These are phyloP conservation scores for Mastomys natalensis DNA, from an alignment of 2,113 vertebrate genomes.

Conservation along the genomic window DNA sequence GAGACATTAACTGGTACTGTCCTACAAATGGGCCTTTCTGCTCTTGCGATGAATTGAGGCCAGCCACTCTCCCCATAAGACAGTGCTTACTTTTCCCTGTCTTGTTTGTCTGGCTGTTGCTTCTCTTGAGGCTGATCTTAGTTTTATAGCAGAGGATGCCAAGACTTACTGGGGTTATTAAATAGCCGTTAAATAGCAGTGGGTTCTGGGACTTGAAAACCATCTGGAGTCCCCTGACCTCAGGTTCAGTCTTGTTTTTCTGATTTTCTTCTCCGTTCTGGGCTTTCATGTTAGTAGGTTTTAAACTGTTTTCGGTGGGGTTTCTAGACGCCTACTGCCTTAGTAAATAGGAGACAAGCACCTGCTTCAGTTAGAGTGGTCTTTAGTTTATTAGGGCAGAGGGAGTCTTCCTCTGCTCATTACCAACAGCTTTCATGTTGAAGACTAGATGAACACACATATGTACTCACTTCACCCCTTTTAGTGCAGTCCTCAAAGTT, in stretches of 20 bases:
- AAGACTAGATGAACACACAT: not conserved
- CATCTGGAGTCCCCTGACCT: not conserved
- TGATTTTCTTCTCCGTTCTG: not conserved
- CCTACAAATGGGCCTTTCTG: not conserved
- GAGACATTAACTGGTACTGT: not conserved
- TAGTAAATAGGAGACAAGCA: not conserved
- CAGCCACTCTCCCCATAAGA: not conserved
- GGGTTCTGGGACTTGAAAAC: not conserved
- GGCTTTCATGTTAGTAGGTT: not conserved
- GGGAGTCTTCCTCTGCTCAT: not conserved
- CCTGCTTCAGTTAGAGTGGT: not conserved
- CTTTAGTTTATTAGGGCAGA: constrained; percentile 1
- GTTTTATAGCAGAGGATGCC: not conserved
- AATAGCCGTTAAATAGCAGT: not conserved
- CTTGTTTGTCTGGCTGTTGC: not conserved
- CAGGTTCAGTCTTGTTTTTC: not conserved
- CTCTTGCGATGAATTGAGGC: not conserved
- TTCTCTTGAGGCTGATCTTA: not conserved
- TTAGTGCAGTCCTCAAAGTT: not conserved
- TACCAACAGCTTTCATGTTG: not conserved
- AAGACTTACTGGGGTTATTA: not conserved
- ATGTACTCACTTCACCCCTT: not conserved
- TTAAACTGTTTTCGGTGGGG: not conserved
- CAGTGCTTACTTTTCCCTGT: not conserved
- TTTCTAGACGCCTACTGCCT: not conserved